phyloP scores from a whole-genome alignment of 2,797 vertebrate genomes.

The Pygocentrus nattereri region DNA sequence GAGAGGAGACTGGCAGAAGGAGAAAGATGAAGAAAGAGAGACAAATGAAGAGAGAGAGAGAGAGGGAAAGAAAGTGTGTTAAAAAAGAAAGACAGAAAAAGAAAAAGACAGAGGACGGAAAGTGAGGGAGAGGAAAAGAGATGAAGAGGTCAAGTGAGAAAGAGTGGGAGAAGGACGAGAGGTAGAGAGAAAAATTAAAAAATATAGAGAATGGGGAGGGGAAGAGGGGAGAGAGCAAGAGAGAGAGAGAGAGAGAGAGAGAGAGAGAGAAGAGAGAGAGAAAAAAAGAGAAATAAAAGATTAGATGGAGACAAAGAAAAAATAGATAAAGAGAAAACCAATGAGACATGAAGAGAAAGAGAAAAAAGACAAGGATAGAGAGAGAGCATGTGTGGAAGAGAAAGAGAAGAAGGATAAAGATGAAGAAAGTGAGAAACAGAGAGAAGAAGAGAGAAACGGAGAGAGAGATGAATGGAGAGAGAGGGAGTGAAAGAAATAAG shows the following conservation, averaged over 20 bases:
- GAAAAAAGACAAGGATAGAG: not conserved
- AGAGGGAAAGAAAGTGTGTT: not conserved
- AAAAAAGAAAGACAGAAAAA: not conserved
- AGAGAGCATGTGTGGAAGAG: not conserved
- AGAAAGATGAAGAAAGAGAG: not conserved
- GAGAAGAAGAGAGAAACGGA: conserved; percentile 71
- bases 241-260: not conserved
- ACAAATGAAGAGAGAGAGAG: conserved; percentile 36
- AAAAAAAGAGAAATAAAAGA: not conserved
- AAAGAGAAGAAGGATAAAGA: not conserved
- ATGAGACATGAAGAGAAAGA: not conserved
- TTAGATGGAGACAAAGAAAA: not conserved
- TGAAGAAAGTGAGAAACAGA: conserved; percentile 43
- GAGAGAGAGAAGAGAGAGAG: not conserved
- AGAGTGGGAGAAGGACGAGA: conserved; percentile 58
- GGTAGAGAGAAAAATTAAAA: not conserved
- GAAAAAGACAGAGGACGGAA: not conserved
- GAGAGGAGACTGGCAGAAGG: not conserved
- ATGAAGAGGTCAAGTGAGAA: not conserved
- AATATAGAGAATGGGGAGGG: not conserved
- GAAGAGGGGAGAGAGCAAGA: too few relatives aligned
- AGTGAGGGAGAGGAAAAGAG: not conserved
- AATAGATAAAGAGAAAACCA: not conserved
- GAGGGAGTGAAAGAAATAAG: not conserved
- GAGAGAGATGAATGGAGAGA: not conserved